Evolutionary conservation across 2,797 vertebrate genomes (phyloP), one percentile per base, ranked within the genome.

Genomic region (Sitta carolinensis): DNA sequence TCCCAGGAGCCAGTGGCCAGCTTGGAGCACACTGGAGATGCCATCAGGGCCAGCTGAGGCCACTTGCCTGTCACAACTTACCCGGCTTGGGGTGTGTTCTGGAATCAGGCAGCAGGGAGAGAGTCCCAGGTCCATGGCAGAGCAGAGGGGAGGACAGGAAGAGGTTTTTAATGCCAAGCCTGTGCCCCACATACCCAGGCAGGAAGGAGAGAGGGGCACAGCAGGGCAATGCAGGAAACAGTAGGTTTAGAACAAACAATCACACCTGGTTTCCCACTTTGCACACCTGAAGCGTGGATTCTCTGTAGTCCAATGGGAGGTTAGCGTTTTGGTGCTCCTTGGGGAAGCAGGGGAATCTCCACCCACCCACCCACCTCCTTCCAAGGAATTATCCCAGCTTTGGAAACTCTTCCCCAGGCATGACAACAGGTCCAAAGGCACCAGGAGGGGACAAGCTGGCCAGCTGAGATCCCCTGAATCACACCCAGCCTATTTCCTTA

Each of bases 1-100:
- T 18, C 62, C 34, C 76, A 74, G 57, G 23, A 52, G 55, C 36
- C 10, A 2, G 57, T 5, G 51, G 57, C 52, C 58, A 45, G 70
- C 61, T 64, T 8, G 16, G 68, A 54, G 19, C 43, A 21, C 2
- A 5, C 59, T 34, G 77, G 51, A 61, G 59, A 51, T 57, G 69
- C 32, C 50, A 20, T 0, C 0, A 10, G 54, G 54, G 59, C 64
- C 64, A 45, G 47, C 43, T 16, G 58, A 27, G 66, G 52, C 43
- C 54, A 32, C n/a, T 0, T 2, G 51, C 19, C 40, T 5, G 1
- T 21, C 21, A 16, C 0, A 1, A 69, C 95, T 96, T 88, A 97
- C 96, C 92, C 16, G 51, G 81, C 96, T 89, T 1, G 66, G 90
- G 26, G 86, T 32, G 29, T 1, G 34, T 22, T 95, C 96, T 96